phyloP scores from a whole-genome alignment of 2,797 vertebrate genomes.

The Crax fasciolata region DNA sequence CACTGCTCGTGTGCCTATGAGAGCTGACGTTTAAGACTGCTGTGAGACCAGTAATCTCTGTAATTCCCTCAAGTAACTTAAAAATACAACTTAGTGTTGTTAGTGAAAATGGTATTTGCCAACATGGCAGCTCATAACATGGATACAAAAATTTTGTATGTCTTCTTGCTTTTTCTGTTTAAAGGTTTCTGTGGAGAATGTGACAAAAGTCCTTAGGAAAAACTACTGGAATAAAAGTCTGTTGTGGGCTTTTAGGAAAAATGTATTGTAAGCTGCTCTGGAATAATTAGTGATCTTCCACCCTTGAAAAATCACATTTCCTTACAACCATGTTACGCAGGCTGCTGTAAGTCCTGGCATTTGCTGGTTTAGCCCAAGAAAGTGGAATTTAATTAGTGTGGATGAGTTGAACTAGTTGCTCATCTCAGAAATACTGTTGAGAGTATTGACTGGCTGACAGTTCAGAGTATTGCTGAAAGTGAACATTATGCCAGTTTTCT shows the following conservation, averaged over 20 bases:
- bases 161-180: background rate
- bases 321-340: background rate
- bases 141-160: background rate
- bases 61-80: background rate
- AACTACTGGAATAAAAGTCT: background rate
- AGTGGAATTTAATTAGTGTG: background rate
- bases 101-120: background rate
- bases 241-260: background rate
- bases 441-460: conserved; percentile 29
- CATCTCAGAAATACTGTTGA: background rate
- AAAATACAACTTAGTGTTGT: background rate
- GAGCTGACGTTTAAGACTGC: background rate
- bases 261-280: background rate
- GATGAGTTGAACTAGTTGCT: background rate
- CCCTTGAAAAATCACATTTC: background rate
- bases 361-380: background rate
- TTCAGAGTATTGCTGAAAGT: conserved; percentile 55
- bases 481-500: background rate
- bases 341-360: background rate
- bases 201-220: background rate
- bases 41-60: background rate
- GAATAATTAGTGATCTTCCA: background rate
- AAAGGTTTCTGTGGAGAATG: background rate
- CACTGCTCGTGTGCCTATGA: background rate
- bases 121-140: background rate